phyloP scores from a whole-genome alignment of 2,113 vertebrate genomes.

The Pycnonotus jocosus region DNA sequence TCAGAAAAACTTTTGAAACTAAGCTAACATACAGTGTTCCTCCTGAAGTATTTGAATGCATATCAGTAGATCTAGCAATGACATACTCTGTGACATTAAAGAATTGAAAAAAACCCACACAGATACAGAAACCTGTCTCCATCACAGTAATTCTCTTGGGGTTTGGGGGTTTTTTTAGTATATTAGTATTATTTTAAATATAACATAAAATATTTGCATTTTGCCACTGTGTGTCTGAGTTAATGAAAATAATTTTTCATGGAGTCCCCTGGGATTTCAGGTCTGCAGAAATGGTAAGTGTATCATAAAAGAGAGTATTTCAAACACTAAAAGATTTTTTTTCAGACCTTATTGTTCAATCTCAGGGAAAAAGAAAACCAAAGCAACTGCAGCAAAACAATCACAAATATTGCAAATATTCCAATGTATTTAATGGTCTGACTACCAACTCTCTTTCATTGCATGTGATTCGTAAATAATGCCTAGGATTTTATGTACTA shows the following conservation, averaged over 20 bases:
- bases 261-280: not conserved
- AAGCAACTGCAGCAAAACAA: not conserved
- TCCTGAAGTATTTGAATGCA: not conserved
- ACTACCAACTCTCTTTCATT: not conserved
- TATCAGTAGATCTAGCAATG: not conserved
- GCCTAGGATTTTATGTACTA: not conserved
- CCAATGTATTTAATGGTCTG: not conserved
- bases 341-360: not conserved
- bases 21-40: not conserved
- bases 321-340: not conserved
- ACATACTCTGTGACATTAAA: not conserved
- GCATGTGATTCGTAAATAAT: not conserved
- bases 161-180: not conserved
- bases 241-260: not conserved
- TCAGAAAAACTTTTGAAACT: not conserved
- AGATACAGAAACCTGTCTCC: not conserved
- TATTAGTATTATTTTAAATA: not conserved
- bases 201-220: not conserved
- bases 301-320: not conserved
- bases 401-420: not conserved
- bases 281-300: not conserved
- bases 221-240: not conserved
- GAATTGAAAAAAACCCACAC: not conserved
- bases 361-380: not conserved
- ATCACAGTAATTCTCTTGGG: not conserved